Conservation (phyloP, 1,140 invertebrate genomes). For the Atta texana region DNA sequence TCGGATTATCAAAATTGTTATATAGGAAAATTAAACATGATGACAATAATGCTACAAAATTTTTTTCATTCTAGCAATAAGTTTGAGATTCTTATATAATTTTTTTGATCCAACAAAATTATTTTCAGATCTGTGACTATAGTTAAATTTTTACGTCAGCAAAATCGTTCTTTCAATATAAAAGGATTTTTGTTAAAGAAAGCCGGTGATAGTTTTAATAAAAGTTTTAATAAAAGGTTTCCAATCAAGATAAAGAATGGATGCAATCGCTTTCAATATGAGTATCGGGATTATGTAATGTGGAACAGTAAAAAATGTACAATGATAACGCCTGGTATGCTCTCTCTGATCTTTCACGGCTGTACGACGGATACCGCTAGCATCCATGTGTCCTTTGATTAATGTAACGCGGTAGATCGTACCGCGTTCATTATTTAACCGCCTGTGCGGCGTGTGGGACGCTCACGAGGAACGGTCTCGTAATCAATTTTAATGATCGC, state of each 20-base stretch:
- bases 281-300: not conserved
- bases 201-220: not conserved
- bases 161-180: not conserved
- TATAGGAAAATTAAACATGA: no score
- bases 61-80: no score
- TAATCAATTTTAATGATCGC: conserved; percentile 73
- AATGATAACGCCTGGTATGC: conserved; percentile 5
- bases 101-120: no score
- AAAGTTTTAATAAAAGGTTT: not conserved
- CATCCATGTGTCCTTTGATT: conserved; percentile 63
- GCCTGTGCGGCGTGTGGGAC: conserved; percentile 54
- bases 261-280: not conserved
- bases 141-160: not conserved
- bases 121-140: no score
- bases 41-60: no score
- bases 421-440: conserved; percentile 61
- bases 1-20: no score
- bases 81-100: no score
- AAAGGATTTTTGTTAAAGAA: not conserved
- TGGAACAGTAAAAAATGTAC: conserved; percentile 24
- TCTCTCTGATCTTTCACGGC: conserved; percentile 50
- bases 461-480: conserved; percentile 54
- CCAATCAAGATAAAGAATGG: not conserved
- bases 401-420: conserved; percentile 63
- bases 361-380: conserved; percentile 51